Conservation (phyloP, 92 coral and sea anemone species). For the Epizoanthus rinbou region DNA sequence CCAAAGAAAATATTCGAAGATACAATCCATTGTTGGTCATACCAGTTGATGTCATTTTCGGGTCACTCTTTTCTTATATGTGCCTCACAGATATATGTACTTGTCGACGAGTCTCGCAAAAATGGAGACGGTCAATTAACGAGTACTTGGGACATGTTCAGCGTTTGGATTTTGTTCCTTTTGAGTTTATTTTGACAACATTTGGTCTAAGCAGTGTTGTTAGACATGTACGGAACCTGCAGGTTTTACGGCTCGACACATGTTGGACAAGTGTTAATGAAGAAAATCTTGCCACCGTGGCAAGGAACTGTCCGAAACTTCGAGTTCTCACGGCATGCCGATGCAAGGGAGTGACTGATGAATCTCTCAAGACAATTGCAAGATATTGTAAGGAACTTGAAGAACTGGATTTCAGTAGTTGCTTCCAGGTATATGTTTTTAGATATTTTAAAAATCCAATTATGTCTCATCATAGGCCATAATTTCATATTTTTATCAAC, state of each 20-base stretch:
- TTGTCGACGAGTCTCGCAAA: slow-evolving; percentile 72
- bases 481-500: too few species aligned
- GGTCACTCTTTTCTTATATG: slow-evolving; percentile 55
- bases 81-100: slow-evolving; percentile 57
- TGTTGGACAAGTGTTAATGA: slow-evolving; percentile 90
- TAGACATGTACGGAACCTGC: slow-evolving; percentile 53
- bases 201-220: slow-evolving; percentile 65
- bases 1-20: background rate
- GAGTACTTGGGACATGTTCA: slow-evolving; percentile 50
- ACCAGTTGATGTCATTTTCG: slow-evolving; percentile 67
- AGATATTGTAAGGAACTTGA: slow-evolving; percentile 63
- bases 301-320: slow-evolving; percentile 77
- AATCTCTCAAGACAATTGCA: slow-evolving; percentile 62
- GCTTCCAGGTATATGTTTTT: slow-evolving; percentile 70
- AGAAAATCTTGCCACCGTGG: slow-evolving; percentile 64
- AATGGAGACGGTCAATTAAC: slow-evolving; percentile 57
- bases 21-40: slow-evolving; percentile 48
- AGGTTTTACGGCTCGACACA: slow-evolving; percentile 72
- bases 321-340: slow-evolving; percentile 67
- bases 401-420: slow-evolving; percentile 84
- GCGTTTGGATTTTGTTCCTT: slow-evolving; percentile 69
- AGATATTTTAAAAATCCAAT: background rate
- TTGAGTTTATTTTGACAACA: slow-evolving; percentile 62
- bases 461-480: too few species aligned
- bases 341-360: slow-evolving; percentile 82